Base-by-base conservation (phyloP, 2,888 invertebrate species). In the Emmelina monodactyla region DNA sequence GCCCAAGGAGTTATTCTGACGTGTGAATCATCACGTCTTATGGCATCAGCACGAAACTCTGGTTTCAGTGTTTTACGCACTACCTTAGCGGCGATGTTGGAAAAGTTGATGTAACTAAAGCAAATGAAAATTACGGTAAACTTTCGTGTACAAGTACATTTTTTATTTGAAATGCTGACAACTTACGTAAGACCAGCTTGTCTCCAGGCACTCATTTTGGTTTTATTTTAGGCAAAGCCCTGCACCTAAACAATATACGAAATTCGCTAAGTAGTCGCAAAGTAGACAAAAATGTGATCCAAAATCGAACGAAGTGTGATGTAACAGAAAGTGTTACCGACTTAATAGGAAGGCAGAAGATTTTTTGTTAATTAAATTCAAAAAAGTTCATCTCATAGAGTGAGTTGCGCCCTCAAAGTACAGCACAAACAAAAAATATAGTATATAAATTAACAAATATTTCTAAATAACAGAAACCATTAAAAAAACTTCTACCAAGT, bases 101-200 rank as follows among this genome's bases (percentile, higher is more conserved):
- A 97, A 75, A 92, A 97, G 81, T 94, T 93, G 70, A 97, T 91
- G 83, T 97, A 97, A 82, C 96, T 97, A 65, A 41, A 70, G 64
- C n/a, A n/a, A n/a, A n/a, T n/a, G n/a, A n/a, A n/a, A n/a, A n/a
- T n/a, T n/a, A n/a, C 7, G 11, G 7, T 28, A 9, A 28, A 11
- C 19, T 9, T 6, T 19, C 19, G 9, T 9, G n/a, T 4, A 28
- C 28, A 28, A n/a, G n/a, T 28, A 11, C 4, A 11, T 9, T 4
- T 9, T 28, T 9, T 19, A 5, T 19, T 6, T 19, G 6, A 19
- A 19, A 19, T 19, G n/a, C n/a, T n/a, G n/a, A n/a, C n/a, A n/a
- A 19, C 88, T 87, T 83, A 92, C 92, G 89, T 92, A 52, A 92
- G 81, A 64, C 92, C 92, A 49, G 85, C 91, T 75, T 87, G 86